A percentile compares a stretch with the other conserved stretches of the same genome.
Evolutionary conservation across 2,888 invertebrate species (phyloP).

Genomic region (Plemyria rubiginata): DNA sequence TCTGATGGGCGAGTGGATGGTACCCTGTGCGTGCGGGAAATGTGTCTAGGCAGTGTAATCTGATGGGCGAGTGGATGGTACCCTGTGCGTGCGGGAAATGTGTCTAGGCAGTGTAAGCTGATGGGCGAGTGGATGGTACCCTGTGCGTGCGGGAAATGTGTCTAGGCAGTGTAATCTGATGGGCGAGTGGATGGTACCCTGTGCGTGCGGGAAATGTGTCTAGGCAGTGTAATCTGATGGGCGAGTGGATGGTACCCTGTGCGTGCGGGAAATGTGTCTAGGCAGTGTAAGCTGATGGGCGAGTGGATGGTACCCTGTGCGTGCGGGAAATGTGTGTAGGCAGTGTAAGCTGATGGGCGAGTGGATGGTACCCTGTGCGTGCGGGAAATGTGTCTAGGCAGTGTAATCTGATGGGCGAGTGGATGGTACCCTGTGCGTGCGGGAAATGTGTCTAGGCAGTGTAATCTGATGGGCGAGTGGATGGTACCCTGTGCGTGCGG

Average conservation of each 20-base stretch:
- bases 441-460: conserved; percentile 20
- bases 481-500: conserved; percentile 6
- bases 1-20: conserved; percentile 15
- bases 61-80: conserved; percentile 15
- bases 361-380: conserved; percentile 2
- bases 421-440: conserved; percentile 5
- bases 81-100: conserved; percentile 12
- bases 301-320: conserved; percentile 1
- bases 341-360: conserved; percentile 24
- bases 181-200: conserved; percentile 6
- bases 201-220: conserved; percentile 19
- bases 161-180: conserved; percentile 23
- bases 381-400: conserved; percentile 19
- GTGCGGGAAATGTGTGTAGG: conserved; percentile 17
- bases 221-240: conserved; percentile 24
- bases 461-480: conserved; percentile 20
- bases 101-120: conserved; percentile 23
- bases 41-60: conserved; percentile 21
- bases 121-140: conserved; percentile 10
- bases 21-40: conserved; percentile 10
- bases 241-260: conserved; percentile 1
- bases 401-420: conserved; percentile 22
- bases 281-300: conserved; percentile 24
- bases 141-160: conserved; percentile 17
- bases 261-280: conserved; percentile 21